phyloP scores from a whole-genome alignment of 2,888 invertebrate genomes.

The Megalurothrips usitatus region DNA sequence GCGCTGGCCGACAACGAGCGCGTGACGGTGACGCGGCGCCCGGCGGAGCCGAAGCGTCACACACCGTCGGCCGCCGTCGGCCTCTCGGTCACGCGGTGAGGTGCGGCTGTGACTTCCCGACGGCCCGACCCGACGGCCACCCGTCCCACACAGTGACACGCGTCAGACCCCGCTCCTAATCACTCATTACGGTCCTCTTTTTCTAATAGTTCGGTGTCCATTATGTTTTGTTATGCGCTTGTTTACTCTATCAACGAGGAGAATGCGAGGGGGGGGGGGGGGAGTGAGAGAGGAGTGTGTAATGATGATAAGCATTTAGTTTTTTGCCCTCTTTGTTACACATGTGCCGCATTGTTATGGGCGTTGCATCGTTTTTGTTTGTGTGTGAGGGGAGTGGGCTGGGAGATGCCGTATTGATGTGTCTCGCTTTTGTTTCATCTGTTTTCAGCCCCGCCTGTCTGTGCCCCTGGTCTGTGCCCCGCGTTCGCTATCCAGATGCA shows the following conservation, averaged over 20 bases:
- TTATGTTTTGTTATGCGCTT: slow-evolving; percentile 8
- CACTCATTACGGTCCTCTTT: slow-evolving; percentile 4
- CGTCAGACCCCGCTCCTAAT: neutral
- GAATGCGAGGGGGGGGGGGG: neutral
- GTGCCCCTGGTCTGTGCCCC: too few relatives aligned
- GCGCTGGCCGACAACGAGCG: too few relatives aligned
- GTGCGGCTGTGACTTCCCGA: too few relatives aligned
- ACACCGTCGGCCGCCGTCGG: too few relatives aligned
- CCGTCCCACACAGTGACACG: neutral
- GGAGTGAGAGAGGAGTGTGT: neutral
- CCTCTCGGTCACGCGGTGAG: too few relatives aligned
- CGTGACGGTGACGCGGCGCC: too few relatives aligned
- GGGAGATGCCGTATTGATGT: too few relatives aligned
- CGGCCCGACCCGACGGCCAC: too few relatives aligned
- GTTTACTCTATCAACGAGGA: neutral
- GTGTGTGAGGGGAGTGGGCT: neutral
- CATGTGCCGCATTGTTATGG: neutral
- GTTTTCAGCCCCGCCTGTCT: too few relatives aligned
- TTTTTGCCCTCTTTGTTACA: neutral
- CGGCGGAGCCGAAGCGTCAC: too few relatives aligned
- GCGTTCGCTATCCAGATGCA: too few relatives aligned
- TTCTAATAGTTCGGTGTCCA: neutral
- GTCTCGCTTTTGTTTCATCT: too few relatives aligned
- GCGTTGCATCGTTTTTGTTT: neutral
- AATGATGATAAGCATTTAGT: neutral